Percentiles rank a stretch among this genome's conserved stretches.
phyloP scores from a whole-genome alignment of 30 jellyfish, hydroid and myxozoan species.

The Cassiopea xamachana region DNA sequence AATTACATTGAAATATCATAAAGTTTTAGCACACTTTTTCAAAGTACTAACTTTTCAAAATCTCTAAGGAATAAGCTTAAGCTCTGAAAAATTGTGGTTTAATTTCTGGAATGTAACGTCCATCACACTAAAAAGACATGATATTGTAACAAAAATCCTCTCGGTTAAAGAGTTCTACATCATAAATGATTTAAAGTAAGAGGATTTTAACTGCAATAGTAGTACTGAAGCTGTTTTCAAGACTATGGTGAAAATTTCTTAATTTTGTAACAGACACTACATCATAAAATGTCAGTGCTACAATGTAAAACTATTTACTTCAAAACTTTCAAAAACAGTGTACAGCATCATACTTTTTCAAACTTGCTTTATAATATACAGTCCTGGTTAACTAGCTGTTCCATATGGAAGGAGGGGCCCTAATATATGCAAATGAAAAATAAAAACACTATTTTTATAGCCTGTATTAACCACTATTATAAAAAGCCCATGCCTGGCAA shows the following conservation, averaged over 20 bases:
- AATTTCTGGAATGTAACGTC: neutral
- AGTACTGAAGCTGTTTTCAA: neutral
- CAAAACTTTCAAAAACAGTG: neutral
- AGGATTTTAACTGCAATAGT: neutral
- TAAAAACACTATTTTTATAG: too few relatives aligned
- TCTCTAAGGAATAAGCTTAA: too few relatives aligned
- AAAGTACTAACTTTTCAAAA: too few relatives aligned
- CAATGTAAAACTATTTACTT: neutral
- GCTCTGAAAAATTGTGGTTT: too few relatives aligned
- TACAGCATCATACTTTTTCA: neutral
- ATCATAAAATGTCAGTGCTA: neutral
- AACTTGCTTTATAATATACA: neutral
- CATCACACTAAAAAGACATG: neutral
- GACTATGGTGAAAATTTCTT: neutral
- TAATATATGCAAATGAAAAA: too few relatives aligned
- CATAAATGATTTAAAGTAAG: neutral
- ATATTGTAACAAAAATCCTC: neutral
- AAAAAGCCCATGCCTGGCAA: too few relatives aligned
- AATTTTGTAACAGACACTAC: neutral
- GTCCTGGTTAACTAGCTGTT: neutral
- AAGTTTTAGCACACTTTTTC: too few relatives aligned
- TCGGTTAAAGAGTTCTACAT: neutral
- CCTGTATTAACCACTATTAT: too few relatives aligned
- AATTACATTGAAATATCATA: too few relatives aligned
- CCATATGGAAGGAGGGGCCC: neutral